Conservation (phyloP, 2,888 invertebrate genomes). For the Noctua comes region DNA sequence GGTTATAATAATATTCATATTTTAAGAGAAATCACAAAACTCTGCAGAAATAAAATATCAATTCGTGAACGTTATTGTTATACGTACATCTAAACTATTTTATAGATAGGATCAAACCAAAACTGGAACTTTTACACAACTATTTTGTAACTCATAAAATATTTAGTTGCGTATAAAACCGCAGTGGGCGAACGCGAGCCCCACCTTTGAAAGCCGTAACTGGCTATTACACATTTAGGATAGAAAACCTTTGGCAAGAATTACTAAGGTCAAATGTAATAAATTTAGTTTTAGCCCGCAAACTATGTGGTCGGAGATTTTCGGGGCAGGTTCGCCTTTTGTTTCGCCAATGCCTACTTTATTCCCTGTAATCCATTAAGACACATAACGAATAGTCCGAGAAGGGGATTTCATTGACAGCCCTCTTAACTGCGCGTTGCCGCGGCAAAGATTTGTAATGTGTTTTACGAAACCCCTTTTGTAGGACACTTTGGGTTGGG, state of each 20-base stretch:
- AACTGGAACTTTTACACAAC: constrained; percentile 80
- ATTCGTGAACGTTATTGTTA: constrained; percentile 64
- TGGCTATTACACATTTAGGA: constrained; percentile 84
- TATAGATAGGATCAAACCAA: constrained; percentile 77
- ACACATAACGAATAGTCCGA: constrained; percentile 86
- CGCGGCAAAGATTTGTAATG: constrained; percentile 87
- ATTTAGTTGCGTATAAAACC: constrained; percentile 87
- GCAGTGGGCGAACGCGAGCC: constrained; percentile 79
- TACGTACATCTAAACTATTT: constrained; percentile 65
- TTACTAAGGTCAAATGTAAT: constrained; percentile 90
- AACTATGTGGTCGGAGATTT: constrained; percentile 89
- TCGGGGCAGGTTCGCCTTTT: constrained; percentile 84
- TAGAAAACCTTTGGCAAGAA: constrained; percentile 88
- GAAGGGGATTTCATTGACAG: constrained; percentile 87
- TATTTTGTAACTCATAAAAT: constrained; percentile 88
- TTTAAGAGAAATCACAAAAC: constrained; percentile 26
- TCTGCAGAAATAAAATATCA: constrained; percentile 51
- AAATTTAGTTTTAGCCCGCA: constrained; percentile 89
- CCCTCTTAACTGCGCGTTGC: constrained; percentile 84
- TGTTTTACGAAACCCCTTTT: constrained; percentile 85
- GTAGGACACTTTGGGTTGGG: constrained; percentile 86
- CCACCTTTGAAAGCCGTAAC: constrained; percentile 86
- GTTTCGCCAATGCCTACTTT: constrained; percentile 89
- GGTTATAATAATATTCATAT: constrained; percentile 30
- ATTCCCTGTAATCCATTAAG: constrained; percentile 89